Base-by-base conservation (phyloP, 2,888 invertebrate genomes). In the Aleiodes testaceus region DNA sequence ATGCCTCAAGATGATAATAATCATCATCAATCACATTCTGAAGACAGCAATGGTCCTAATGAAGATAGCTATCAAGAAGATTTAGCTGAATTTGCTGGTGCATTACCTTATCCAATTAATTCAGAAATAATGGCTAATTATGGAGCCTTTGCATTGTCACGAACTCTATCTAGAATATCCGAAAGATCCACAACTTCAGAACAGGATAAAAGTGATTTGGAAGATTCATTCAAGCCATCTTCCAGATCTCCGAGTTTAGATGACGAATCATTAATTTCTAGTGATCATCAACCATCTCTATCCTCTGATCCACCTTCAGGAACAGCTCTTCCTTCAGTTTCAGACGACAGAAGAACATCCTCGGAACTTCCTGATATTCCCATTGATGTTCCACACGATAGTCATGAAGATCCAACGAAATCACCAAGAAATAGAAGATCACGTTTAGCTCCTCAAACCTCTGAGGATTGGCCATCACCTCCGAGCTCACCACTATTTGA, bases 151-250 rank as follows among this genome's bases (percentile, higher is more conserved):
- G 92, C 93, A 0, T 83, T 93, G 20, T 92, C 92, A 0, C 90
- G 96, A 52, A 96, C 96, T 0, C 89, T 96, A 30, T 95, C 95
- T 0, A 90, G 96, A 74, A 96, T 96, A 82, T 96, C 95, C 0
- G 96, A 96, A 87, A 90, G 95, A 52, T 96, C 95, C 77, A 96
- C 96, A 9, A 95, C 95, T 11, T 95, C 95, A 0, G 95, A 95
- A 84, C 95, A 95, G 86, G 89, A 89, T 73, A 94, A 94, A 2
- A 95, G 95, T 82, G 93, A 94, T 74, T 92, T 95, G 80, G 95
- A 95, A 84, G 95, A 95, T 88, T 94, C 94, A 0, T 95, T 95
- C 36, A 95, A 95, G 87, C 95, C 93, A 3, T 94, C 94, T 74
- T 94, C 95, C 1, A 92, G 94, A 74, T 95, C 95, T 2, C 94